Conservation (phyloP, 2,113 vertebrate genomes). For the Crotophaga sulcirostris region DNA sequence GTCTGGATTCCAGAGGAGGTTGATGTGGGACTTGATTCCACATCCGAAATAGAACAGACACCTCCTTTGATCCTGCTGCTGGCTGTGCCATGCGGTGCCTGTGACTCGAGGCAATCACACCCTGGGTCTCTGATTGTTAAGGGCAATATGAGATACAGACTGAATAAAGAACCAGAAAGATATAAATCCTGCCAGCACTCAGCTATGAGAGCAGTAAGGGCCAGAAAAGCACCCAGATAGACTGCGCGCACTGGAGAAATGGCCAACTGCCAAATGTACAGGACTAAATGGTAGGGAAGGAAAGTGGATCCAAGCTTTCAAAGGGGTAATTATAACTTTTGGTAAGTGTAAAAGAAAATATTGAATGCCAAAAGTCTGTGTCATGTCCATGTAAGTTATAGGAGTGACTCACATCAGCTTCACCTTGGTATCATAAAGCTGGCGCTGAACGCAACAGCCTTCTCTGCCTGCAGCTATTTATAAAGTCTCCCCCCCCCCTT, state of each 20-base stretch:
- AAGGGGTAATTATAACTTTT: neutral
- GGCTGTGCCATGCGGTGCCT: rapidly evolving
- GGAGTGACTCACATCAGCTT: neutral
- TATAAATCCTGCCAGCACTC: neutral
- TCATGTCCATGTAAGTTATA: neutral
- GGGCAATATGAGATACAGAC: neutral
- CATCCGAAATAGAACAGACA: neutral
- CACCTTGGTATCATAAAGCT: neutral
- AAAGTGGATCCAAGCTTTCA: neutral
- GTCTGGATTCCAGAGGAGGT: neutral
- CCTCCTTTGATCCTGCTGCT: neutral
- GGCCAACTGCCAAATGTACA: neutral
- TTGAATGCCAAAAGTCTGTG: neutral
- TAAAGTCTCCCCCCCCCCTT: neutral
- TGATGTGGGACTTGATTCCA: rapidly evolving
- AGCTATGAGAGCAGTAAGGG: neutral
- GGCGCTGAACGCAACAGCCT: neutral
- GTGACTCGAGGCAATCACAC: neutral
- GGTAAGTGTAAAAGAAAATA: neutral
- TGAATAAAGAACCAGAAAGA: too few relatives aligned
- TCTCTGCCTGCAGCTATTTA: neutral
- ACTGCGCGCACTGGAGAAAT: rapidly evolving
- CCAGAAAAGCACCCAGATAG: neutral
- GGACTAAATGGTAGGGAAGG: neutral
- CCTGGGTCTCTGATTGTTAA: neutral